phyloP scores from a whole-genome alignment of 2,888 invertebrate genomes.

The Eurois occulta region DNA sequence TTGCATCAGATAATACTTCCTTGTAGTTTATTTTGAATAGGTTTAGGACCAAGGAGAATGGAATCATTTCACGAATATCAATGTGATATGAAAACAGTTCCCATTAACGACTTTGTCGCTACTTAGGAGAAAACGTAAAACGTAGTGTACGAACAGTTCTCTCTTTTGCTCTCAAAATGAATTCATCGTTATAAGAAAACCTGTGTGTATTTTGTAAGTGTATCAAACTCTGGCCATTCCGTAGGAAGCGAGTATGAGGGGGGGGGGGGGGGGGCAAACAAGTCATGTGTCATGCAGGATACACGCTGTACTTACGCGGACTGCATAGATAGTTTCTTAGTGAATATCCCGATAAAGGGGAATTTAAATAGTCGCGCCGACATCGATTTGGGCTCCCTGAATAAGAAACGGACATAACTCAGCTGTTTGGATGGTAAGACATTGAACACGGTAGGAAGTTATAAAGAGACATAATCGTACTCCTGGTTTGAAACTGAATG shows the following conservation, averaged over 20 bases:
- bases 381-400: slow-evolving; percentile 82
- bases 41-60: not conserved
- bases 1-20: not conserved
- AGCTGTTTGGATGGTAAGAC: slow-evolving; percentile 28
- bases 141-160: not conserved
- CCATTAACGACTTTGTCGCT: not conserved
- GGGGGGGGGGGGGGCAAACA: slow-evolving; percentile 22
- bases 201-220: slow-evolving; percentile 21
- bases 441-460: slow-evolving; percentile 31
- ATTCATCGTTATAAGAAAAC: not conserved
- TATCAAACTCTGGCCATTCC: slow-evolving; percentile 41
- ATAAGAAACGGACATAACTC: slow-evolving; percentile 71
- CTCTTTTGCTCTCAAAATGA: not conserved
- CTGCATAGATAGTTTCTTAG: slow-evolving; percentile 83
- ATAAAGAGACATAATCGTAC: not conserved
- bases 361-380: slow-evolving; percentile 81
- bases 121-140: not conserved
- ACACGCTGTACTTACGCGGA: slow-evolving; percentile 84
- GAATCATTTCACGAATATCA: not conserved
- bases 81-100: not conserved
- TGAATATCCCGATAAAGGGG: slow-evolving; percentile 82
- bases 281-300: slow-evolving; percentile 51
- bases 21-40: not conserved
- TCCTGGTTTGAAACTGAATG: not conserved
- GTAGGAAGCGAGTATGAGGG: slow-evolving; percentile 46